Evolutionary conservation across 2,113 vertebrate genomes (phyloP).

Genomic region (Pantherophis guttatus): DNA sequence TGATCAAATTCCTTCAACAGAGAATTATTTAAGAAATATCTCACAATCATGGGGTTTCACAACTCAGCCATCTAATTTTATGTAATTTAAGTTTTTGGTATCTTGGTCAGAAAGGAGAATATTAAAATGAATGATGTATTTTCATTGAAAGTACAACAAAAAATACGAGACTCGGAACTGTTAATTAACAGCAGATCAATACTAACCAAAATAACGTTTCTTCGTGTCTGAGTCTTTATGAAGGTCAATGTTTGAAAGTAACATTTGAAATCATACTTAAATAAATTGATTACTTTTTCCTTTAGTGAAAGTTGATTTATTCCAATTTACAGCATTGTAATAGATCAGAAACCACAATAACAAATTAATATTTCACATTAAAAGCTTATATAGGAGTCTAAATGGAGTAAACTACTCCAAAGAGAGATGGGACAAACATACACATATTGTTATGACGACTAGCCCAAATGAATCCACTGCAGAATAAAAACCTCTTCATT

Average conservation of each 20-base stretch:
- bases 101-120: background rate
- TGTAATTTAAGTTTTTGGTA: background rate
- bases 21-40: background rate
- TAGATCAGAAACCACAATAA: background rate
- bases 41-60: background rate
- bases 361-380: background rate
- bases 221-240: background rate
- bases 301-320: background rate
- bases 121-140: background rate
- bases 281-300: background rate
- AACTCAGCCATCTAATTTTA: background rate
- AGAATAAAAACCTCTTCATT: background rate
- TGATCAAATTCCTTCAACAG: background rate
- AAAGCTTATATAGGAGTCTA: background rate
- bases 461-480: background rate
- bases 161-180: background rate
- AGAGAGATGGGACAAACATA: background rate
- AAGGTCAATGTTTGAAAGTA: background rate
- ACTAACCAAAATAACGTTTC: background rate
- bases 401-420: background rate
- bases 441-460: background rate
- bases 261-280: background rate
- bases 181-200: background rate
- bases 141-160: background rate
- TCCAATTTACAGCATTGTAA: background rate